Base-by-base conservation (phyloP, 2,888 invertebrate species). In the Caenorhabditis sp. region DNA sequence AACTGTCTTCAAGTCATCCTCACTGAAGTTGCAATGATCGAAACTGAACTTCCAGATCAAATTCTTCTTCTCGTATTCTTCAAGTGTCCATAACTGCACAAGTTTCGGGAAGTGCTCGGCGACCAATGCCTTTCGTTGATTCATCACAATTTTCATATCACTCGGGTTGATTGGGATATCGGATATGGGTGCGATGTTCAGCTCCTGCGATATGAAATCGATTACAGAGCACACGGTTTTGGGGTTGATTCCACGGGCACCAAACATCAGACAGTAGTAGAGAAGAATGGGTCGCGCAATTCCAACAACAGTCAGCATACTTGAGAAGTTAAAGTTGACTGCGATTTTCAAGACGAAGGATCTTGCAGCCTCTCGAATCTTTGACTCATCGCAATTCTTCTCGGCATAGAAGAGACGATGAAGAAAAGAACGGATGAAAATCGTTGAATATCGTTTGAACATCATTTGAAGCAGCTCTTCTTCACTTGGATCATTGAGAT, bases 41-140 rank as follows among this genome's bases (percentile, higher is more conserved):
- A 26, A 28, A 41, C 82, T 77, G 38, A 79, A 69, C 19, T 61
- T 69, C 82, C 82, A 82, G 6, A 82, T 19, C 3, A 31, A 12
- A 12, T 77, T 28, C 16, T 69, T 56, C 2, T 58, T 54, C 41
- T 38, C 49, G 47, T 16, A 68, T 2, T 19, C 54, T 14, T 69
- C 73, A 38, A 74, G 47, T 4, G 44, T 38, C 66, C 54, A 79
- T 16, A 22, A 35, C 68, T 82, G 82, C 10, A 79, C 72, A 4
- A 82, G 22, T 14, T 49, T 24, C 22, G 44, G 44, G 54, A 79
- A 82, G 1, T 44, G 49, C 51, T 82, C 66, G 0, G 72, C 66
- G 47, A 79, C 68, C 69, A 82, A 16, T 8, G 61, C 14, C 19
- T 79, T 82, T 35, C 77, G 47, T 26, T 82, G 58, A 22, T n/a